A percentile compares a stretch with the other conserved stretches of the same genome.
Conservation (phyloP, 2,113 vertebrate genomes). For the Chinchilla lanigera region DNA sequence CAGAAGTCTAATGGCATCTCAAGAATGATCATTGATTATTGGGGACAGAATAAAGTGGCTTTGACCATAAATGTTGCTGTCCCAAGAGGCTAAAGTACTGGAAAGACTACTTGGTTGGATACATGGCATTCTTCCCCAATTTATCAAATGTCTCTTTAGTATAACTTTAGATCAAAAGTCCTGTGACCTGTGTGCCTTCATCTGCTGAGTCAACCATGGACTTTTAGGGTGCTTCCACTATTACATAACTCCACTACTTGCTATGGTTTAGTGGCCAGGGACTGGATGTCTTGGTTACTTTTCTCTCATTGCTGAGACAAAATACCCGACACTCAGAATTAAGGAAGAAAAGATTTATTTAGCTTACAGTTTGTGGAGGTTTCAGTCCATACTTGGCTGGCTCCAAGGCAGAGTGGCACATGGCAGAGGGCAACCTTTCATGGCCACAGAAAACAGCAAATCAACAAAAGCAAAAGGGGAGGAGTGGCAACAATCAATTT, state of each 20-base stretch:
- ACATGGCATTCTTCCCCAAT: neutral
- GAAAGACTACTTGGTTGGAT: neutral
- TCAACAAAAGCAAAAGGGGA: too few relatives aligned
- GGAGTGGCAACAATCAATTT: too few relatives aligned
- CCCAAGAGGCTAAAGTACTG: neutral
- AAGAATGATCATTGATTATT: neutral
- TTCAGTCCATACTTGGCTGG: too few relatives aligned
- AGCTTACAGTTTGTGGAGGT: too few relatives aligned
- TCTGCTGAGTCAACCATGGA: neutral
- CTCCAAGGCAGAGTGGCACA: too few relatives aligned
- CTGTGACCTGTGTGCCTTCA: neutral
- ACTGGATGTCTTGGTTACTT: too few relatives aligned
- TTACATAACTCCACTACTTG: neutral
- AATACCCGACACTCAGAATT: too few relatives aligned
- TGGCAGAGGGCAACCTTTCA: too few relatives aligned
- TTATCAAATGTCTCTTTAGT: neutral
- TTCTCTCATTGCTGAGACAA: too few relatives aligned
- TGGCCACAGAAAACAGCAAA: too few relatives aligned
- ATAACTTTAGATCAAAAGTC: neutral
- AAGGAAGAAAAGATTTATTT: too few relatives aligned
- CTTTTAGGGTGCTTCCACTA: neutral
- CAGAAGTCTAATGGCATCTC: neutral
- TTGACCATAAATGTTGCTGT: neutral
- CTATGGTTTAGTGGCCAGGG: neutral
- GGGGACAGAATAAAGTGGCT: neutral